phyloP scores from a whole-genome alignment of 2,113 vertebrate genomes.

The Callopanchax toddi region DNA sequence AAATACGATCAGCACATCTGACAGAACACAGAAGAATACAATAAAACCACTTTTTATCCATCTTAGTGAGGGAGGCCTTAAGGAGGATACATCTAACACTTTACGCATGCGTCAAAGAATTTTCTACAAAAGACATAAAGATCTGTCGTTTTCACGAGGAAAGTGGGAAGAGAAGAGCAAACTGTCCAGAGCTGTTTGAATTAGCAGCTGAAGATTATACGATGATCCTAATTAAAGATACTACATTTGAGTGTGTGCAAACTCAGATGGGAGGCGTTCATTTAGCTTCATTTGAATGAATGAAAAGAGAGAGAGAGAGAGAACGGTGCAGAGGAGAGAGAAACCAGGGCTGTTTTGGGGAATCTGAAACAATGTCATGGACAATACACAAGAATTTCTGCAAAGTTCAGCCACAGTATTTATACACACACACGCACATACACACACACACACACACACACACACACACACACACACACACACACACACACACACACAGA shows the following conservation, averaged over 20 bases:
- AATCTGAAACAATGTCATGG: conserved; percentile 28
- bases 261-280: conserved; percentile 27
- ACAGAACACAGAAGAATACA: conserved; percentile 5
- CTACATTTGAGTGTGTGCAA: conserved; percentile 23
- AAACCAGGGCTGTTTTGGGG: background rate
- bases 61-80: too few species aligned
- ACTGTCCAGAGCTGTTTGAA: conserved; percentile 16
- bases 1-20: conserved; percentile 35
- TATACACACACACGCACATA: background rate
- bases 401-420: conserved; percentile 32
- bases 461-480: background rate
- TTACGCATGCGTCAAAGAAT: background rate
- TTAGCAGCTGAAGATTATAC: conserved; percentile 9
- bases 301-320: too few species aligned
- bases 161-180: background rate
- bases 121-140: conserved; percentile 10
- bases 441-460: background rate
- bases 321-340: too few species aligned
- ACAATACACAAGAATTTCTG: conserved; percentile 10
- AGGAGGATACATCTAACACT: background rate
- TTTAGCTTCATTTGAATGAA: conserved; percentile 45
- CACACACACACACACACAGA: conserved; percentile 3
- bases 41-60: too few species aligned
- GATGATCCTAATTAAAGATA: background rate
- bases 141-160: conserved; percentile 18